A percentile compares a stretch with the other conserved stretches of the same genome.
Evolutionary conservation across 1,140 invertebrate genomes (phyloP).

Genomic region (Tetramorium alpestre): DNA sequence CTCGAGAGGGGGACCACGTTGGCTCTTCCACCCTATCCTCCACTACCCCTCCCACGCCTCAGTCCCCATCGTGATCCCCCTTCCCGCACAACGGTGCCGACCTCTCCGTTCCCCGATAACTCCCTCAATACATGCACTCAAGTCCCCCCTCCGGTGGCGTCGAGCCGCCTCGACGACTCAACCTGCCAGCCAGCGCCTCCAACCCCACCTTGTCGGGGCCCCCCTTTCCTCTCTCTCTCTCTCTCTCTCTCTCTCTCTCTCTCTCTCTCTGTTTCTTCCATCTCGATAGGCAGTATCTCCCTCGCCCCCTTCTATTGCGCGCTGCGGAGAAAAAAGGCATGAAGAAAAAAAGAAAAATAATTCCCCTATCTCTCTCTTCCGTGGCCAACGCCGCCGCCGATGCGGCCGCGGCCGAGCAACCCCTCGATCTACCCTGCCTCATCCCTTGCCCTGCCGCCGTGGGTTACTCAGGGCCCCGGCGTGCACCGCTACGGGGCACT

Average conservation of each 20-base stretch:
- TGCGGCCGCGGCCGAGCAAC: conserved; percentile 30
- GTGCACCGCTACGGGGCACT: conserved; percentile 82
- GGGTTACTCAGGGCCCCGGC: conserved; percentile 69
- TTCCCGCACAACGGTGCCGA: conserved; percentile 47
- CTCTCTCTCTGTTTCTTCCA: conserved; percentile 26
- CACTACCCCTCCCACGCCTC: conserved; percentile 54
- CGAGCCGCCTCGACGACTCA: conserved; percentile 75
- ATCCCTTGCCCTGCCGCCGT: conserved; percentile 66
- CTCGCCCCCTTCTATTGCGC: conserved; percentile 56
- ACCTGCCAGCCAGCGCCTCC: conserved; percentile 75
- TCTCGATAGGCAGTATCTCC: conserved; percentile 54
- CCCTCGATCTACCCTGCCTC: conserved; percentile 58
- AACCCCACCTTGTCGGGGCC: conserved; percentile 59
- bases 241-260: neutral
- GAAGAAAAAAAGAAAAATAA: conserved; percentile 48
- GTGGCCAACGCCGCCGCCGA: conserved; percentile 1
- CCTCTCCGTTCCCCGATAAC: conserved; percentile 25
- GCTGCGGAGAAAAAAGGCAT: neutral
- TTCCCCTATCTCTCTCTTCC: conserved; percentile 36
- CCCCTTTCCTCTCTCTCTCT: conserved; percentile 51
- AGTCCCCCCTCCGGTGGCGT: conserved; percentile 72
- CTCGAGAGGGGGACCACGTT: conserved; percentile 70
- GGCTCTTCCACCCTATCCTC: conserved; percentile 71
- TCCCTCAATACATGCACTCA: conserved; percentile 49
- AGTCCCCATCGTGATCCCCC: conserved; percentile 22